Evolutionary conservation across 1,140 invertebrate genomes (phyloP), one percentile per base, ranked within the genome.

Genomic region (Drosophila suzukii): DNA sequence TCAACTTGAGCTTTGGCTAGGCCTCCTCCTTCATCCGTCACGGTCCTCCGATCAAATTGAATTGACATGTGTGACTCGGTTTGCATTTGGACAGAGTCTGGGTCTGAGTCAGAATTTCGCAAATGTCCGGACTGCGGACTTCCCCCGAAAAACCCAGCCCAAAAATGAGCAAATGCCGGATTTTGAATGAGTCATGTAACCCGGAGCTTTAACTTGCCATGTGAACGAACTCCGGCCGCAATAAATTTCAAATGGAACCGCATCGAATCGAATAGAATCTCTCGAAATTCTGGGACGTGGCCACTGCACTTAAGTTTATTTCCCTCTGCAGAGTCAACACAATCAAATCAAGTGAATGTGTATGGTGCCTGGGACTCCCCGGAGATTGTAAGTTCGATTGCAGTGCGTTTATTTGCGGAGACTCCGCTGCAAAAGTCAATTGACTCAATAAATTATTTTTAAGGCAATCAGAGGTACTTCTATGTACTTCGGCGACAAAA

Each of bases 381-480:
- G 65, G 74, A 51, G 79, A 79, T 86, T 88, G 83, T 62, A 80
- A 80, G 84, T 83, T 89, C 61, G 72, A 89, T 88, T 88, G 73
- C 76, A 81, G 71, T 88, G 80, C 84, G 85, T 88, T 89, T 88
- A 88, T 89, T 89, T 89, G 84, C 80, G 53, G 56, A 63, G 80
- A 84, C 72, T 74, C 56, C 83, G 70, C 65, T 84, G 62, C 80
- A 73, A 89, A 81, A 89, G 84, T 89, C 84, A 89, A 89, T 89
- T 81, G 85, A 89, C 85, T 89, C 84, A 90, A 89, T 89, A 89
- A 89, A 89, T 89, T 89, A 89, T 89, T 89, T 89, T 89, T 90
- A 90, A 89, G 80, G 84, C 84, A 88, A 88, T 89, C 84, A 89
- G 86, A 71, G 79, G 63, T 80, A 81, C 32, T 34, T 34, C 8